A percentile compares a stretch with the other conserved stretches of the same genome.
phyloP scores from a whole-genome alignment of 2,113 vertebrate genomes.

The Climacteris rufus region DNA sequence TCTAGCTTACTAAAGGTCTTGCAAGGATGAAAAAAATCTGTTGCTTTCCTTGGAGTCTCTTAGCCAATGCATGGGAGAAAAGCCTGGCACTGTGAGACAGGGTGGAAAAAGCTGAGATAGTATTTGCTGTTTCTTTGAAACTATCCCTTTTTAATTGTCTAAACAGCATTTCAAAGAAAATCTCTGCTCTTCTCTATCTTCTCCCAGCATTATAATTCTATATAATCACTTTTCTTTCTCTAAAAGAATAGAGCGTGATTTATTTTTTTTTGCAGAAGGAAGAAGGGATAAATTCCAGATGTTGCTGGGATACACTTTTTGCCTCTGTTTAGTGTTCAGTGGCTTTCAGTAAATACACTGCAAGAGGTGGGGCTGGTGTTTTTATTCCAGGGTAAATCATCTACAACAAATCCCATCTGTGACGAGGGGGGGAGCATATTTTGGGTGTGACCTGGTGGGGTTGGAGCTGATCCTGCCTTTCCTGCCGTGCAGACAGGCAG shows the following conservation, averaged over 20 bases:
- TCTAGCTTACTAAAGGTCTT: neutral
- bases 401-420: neutral
- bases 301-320: conserved; percentile 19
- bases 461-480: neutral
- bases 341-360: conserved; percentile 14
- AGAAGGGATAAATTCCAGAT: conserved; percentile 48
- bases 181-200: conserved; percentile 6
- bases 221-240: conserved; percentile 55
- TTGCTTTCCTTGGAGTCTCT: neutral
- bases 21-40: neutral
- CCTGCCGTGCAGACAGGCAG: neutral
- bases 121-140: conserved; percentile 15
- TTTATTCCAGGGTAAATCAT: conserved; percentile 2
- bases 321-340: neutral
- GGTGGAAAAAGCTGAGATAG: neutral
- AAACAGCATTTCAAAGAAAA: neutral
- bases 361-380: neutral
- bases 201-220: conserved; percentile 21
- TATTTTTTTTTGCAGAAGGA: neutral
- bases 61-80: neutral
- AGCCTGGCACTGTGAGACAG: neutral
- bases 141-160: conserved; percentile 14
- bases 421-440: accelerated
- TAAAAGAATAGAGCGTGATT: neutral
- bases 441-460: neutral